Conservation (phyloP, 2,888 invertebrate genomes). For the Linnaemya vulpina region DNA sequence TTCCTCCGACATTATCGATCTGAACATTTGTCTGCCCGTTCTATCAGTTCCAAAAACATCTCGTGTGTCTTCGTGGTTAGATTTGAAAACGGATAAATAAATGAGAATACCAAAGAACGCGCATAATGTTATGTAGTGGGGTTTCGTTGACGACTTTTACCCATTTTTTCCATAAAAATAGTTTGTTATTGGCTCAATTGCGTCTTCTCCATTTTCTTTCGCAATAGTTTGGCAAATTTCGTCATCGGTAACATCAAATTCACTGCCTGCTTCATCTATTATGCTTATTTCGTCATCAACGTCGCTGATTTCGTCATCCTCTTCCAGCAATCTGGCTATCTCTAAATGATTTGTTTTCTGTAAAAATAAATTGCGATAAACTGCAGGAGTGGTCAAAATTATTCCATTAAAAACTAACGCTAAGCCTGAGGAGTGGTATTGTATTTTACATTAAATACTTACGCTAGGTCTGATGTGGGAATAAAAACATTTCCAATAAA, state of each 20-base stretch:
- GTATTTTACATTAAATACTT: conserved; percentile 35
- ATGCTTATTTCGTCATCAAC: conserved; percentile 38
- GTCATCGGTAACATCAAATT: conserved; percentile 35
- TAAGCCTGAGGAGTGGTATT: conserved; percentile 21
- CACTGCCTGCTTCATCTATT: conserved; percentile 36
- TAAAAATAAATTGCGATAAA: conserved; percentile 51
- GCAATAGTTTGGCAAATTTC: conserved; percentile 25
- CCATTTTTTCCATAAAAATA: conserved; percentile 42
- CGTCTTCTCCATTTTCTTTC: conserved; percentile 42
- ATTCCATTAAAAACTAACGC: conserved; percentile 40
- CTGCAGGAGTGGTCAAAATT: conserved; percentile 24
- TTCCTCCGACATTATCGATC: too few relatives aligned
- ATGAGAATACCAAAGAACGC: background rate
- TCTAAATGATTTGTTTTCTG: conserved; percentile 52
- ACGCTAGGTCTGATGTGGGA: conserved; percentile 1
- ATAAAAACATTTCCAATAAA: conserved; percentile 18
- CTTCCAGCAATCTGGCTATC: conserved; percentile 23
- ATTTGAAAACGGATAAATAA: conserved; percentile 5
- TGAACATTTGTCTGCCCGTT: too few relatives aligned
- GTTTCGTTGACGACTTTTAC: conserved; percentile 3
- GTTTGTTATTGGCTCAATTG: conserved; percentile 14
- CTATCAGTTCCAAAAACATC: too few relatives aligned
- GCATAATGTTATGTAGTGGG: background rate
- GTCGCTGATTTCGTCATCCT: conserved; percentile 51
- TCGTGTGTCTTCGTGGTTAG: conserved; percentile 6